Evolutionary conservation across 2,113 vertebrate genomes (phyloP).

Genomic region (Bujurquina vittata): DNA sequence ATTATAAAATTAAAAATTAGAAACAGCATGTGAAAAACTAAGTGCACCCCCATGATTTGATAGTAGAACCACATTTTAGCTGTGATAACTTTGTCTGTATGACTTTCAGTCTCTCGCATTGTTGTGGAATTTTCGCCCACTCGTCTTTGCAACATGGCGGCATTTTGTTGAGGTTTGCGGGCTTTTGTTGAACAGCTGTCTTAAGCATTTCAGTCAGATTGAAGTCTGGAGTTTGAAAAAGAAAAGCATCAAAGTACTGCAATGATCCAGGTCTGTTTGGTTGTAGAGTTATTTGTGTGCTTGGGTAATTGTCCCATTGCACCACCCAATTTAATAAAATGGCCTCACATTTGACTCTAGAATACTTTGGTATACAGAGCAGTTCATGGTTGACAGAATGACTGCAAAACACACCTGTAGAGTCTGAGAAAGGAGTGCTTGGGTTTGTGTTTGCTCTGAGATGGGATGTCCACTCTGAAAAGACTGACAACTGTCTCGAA

Average conservation of each 20-base stretch:
- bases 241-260: not conserved
- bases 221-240: not conserved
- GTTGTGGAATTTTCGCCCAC: too few species aligned
- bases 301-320: too few species aligned
- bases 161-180: too few species aligned
- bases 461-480: not conserved
- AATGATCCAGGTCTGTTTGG: not conserved
- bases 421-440: too few species aligned
- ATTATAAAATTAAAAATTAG: not conserved
- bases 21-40: too few species aligned
- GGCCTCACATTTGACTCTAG: too few species aligned
- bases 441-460: not conserved
- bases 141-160: too few species aligned
- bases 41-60: not conserved
- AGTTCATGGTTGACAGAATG: not conserved
- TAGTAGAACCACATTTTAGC: not conserved
- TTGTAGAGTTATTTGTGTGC: too few species aligned
- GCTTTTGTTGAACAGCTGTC: too few species aligned
- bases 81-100: not conserved
- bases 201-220: not conserved
- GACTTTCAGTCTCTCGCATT: too few species aligned
- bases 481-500: not conserved
- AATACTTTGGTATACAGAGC: not conserved
- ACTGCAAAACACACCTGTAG: not conserved
- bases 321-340: too few species aligned